A percentile compares a stretch with the other conserved stretches of the same genome.
Conservation (phyloP, 2,113 vertebrate species). For the Cavia aperea region DNA sequence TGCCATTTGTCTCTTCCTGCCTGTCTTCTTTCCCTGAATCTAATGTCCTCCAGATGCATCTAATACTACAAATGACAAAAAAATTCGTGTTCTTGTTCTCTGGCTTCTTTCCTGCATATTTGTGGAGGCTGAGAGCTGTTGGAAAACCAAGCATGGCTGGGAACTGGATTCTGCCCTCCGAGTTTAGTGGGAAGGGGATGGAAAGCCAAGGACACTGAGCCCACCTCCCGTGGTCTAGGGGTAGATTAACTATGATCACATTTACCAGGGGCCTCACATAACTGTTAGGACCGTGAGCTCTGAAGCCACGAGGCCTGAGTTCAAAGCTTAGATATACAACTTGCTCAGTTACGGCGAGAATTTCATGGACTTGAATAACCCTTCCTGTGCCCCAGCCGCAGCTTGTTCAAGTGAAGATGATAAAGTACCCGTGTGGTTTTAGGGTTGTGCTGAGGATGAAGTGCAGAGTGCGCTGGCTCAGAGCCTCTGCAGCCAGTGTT, state of each 20-base stretch:
- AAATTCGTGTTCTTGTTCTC: background rate
- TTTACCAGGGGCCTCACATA: accelerated
- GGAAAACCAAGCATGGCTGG: background rate
- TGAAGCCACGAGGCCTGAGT: background rate
- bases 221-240: background rate
- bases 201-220: no score
- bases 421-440: background rate
- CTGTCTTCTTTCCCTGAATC: background rate
- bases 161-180: background rate
- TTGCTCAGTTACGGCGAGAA: background rate
- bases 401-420: background rate
- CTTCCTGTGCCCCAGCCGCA: background rate
- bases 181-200: background rate
- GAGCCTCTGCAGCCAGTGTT: background rate
- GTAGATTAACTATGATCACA: accelerated
- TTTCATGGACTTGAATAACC: background rate
- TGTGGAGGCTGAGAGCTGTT: background rate
- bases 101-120: background rate
- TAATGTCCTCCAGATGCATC: background rate
- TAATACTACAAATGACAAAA: background rate
- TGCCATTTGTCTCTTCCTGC: background rate
- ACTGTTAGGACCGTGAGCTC: background rate
- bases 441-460: background rate
- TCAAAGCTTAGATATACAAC: background rate
- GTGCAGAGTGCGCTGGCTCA: background rate